A percentile compares a stretch with the other conserved stretches of the same genome.
These are phyloP conservation scores for Byasa hedistus DNA, from an alignment of 2,888 invertebrate genomes.

Conservation along the genomic window DNA sequence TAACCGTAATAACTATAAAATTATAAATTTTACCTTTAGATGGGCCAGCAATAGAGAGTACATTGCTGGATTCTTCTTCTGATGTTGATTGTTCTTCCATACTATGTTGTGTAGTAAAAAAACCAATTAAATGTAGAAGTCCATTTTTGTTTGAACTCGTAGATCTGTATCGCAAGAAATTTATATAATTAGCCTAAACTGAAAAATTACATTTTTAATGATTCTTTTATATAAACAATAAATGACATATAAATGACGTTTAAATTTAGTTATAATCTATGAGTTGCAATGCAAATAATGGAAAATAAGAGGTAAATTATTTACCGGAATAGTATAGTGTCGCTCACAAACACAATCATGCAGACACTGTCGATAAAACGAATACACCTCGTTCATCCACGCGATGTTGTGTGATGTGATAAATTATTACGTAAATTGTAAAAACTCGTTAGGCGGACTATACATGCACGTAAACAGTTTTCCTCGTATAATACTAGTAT, in stretches of 20 bases:
- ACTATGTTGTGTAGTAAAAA: neutral
- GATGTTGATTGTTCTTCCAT: slow-evolving; percentile 34
- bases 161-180: neutral
- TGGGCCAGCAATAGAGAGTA: slow-evolving; percentile 32
- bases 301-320: slow-evolving; percentile 27
- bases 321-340: slow-evolving; percentile 26
- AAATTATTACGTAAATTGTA: slow-evolving; percentile 39
- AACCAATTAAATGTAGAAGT: neutral
- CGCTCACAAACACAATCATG: slow-evolving; percentile 25
- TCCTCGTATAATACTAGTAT: neutral
- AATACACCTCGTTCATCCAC: slow-evolving; percentile 33
- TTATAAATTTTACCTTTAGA: slow-evolving; percentile 32
- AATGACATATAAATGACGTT: slow-evolving; percentile 24
- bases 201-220: slow-evolving; percentile 8
- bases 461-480: slow-evolving; percentile 16
- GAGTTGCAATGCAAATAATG: slow-evolving; percentile 14
- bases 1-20: too few relatives aligned
- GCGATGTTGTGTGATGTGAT: slow-evolving; percentile 33
- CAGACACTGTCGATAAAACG: slow-evolving; percentile 27
- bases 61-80: slow-evolving; percentile 28
- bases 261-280: slow-evolving; percentile 24
- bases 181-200: neutral
- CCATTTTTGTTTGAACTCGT: neutral
- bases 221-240: slow-evolving; percentile 11
- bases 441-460: slow-evolving; percentile 23